Evolutionary conservation across 2,888 invertebrate genomes (phyloP), one percentile per base, ranked within the genome.

Genomic region (Chymomyza procnemis): DNA sequence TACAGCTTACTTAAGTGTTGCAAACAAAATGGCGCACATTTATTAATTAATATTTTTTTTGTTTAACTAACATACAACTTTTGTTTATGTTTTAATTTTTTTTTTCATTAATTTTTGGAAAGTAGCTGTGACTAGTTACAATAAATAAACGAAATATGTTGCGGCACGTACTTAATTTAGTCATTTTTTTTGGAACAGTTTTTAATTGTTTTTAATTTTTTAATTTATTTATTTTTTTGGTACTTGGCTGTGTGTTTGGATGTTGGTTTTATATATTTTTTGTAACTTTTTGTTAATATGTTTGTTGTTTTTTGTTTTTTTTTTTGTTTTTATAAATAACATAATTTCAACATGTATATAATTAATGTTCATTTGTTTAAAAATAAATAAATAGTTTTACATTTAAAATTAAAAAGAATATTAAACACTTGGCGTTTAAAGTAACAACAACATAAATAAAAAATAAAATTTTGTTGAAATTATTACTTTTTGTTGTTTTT

Each of bases 101-200:
- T 61, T 26, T 61, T 61, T 19, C 66, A 73, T 71, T 63, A 66
- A 18, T 79, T 78, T 84, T 85, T 83, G 87, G 84, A 87, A 87
- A 85, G 79, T 82, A 85, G 87, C 84, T 85, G 85, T 85, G 84
- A 85, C 84, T 85, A 85, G 84, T 87, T 87, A 80, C 79, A 87
- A 84, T 84, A 84, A 84, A 87, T 84, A 84, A 86, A 78, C 78
- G 71, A 84, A 79, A 79, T 74, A 70, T 57, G 69, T 77, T 73
- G 68, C 48, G 61, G 60, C 54, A 21, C 54, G 56, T 18, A 63
- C 56, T 74, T 69, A 62, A 69, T 66, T 62, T 69, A 64, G 34
- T 54, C 76, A 62, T 64, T 65, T 66, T 72, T 66, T 66, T 26
- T 66, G 58, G 12, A 41, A 41, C 34, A 41, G 34, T 41, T 41